phyloP scores from a whole-genome alignment of 2,888 invertebrate genomes.

The Mythimna impura region DNA sequence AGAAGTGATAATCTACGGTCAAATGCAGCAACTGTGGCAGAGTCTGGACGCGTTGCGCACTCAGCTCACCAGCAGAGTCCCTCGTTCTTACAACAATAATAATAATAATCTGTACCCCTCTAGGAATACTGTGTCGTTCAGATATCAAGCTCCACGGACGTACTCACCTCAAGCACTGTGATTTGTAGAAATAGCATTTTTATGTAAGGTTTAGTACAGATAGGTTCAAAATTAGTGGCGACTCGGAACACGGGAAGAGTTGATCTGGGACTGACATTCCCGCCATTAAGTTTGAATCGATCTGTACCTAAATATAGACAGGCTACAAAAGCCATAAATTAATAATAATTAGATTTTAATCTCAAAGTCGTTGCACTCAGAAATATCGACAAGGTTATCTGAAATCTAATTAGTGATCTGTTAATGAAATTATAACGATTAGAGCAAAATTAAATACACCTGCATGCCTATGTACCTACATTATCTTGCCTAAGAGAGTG shows the following conservation, averaged over 20 bases:
- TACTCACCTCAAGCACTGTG: slow-evolving; percentile 41
- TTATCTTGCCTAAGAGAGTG: not conserved
- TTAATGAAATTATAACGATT: slow-evolving; percentile 35
- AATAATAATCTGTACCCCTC: slow-evolving; percentile 71
- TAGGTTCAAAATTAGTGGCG: too few species aligned
- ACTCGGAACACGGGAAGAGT: too few species aligned
- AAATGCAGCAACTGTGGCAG: slow-evolving; percentile 88
- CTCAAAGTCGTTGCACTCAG: slow-evolving; percentile 21
- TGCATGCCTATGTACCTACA: not conserved
- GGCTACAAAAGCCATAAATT: not conserved
- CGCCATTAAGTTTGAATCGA: too few species aligned
- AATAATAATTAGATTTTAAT: slow-evolving; percentile 4
- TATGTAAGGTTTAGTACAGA: not conserved
- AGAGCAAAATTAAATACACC: slow-evolving; percentile 7
- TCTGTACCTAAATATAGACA: not conserved
- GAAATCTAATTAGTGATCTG: slow-evolving; percentile 14
- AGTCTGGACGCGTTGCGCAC: slow-evolving; percentile 83
- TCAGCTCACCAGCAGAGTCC: slow-evolving; percentile 72
- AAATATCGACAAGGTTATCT: slow-evolving; percentile 14
- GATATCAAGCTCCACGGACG: slow-evolving; percentile 40
- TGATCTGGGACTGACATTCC: too few species aligned
- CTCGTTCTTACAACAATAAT: slow-evolving; percentile 39
- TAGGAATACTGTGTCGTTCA: slow-evolving; percentile 71
- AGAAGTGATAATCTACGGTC: slow-evolving; percentile 86
- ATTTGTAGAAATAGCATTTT: slow-evolving; percentile 20